Conservation (phyloP, 2,797 vertebrate genomes). For the Thamnophis elegans region DNA sequence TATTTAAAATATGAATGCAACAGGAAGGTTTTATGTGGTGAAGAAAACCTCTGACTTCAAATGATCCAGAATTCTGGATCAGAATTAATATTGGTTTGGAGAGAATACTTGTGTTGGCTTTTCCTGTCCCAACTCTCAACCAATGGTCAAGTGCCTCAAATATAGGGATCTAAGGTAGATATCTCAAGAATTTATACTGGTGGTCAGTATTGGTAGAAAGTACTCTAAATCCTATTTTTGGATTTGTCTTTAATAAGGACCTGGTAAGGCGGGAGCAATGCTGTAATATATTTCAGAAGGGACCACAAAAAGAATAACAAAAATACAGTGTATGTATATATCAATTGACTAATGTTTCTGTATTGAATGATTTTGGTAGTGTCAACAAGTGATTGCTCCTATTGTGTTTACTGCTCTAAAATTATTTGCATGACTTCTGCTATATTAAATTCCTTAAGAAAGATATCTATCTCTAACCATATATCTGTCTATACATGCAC, state of each 20-base stretch:
- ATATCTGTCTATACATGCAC: conserved; percentile 50
- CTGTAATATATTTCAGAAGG: conserved; percentile 30
- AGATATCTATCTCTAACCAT: conserved; percentile 56
- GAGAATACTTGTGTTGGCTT: conserved; percentile 39
- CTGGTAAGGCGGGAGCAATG: conserved; percentile 7
- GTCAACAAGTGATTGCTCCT: conserved; percentile 63
- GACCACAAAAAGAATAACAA: conserved; percentile 28
- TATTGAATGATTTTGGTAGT: conserved; percentile 64
- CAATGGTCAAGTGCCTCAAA: conserved; percentile 61
- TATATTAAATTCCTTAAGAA: conserved; percentile 58
- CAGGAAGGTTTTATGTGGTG: conserved; percentile 42
- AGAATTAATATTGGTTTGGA: conserved; percentile 39
- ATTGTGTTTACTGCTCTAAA: conserved; percentile 61
- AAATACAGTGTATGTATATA: conserved; percentile 58
- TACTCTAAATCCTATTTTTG: conserved; percentile 35
- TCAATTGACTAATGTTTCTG: conserved; percentile 59
- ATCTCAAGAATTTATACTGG: conserved; percentile 26
- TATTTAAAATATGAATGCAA: conserved; percentile 34
- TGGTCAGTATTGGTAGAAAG: conserved; percentile 28
- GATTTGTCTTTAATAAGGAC: conserved; percentile 27
- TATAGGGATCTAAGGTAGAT: conserved; percentile 36
- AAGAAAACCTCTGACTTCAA: conserved; percentile 43
- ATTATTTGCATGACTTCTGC: conserved; percentile 65
- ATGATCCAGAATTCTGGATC: conserved; percentile 26
- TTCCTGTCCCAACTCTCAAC: conserved; percentile 30